Percentiles rank a stretch among this genome's conserved stretches.
Conservation (phyloP, 2,113 vertebrate genomes). For the Trinectes maculatus region DNA sequence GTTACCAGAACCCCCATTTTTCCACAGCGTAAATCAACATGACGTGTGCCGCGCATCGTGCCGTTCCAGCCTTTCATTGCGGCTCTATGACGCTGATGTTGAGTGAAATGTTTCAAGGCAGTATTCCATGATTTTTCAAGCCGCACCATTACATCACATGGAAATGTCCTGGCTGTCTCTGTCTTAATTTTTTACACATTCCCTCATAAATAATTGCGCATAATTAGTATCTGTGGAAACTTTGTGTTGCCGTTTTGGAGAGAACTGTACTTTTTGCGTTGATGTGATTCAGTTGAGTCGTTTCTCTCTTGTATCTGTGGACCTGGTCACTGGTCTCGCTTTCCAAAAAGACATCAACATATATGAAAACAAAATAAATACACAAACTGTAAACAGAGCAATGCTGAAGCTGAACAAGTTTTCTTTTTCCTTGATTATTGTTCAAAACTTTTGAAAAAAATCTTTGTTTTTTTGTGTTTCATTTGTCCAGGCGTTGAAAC, state of each 20-base stretch:
- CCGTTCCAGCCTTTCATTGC: conserved; percentile 10
- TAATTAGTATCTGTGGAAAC: conserved; percentile 25
- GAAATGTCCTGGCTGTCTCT: conserved; percentile 13
- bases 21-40: background rate
- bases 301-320: background rate
- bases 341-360: too few relatives aligned
- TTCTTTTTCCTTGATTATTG: background rate
- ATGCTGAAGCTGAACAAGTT: conserved; percentile 1
- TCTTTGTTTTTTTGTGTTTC: background rate
- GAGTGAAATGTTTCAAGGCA: conserved; percentile 6
- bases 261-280: background rate
- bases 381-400: background rate
- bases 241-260: background rate
- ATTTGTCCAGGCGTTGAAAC: conserved; percentile 7
- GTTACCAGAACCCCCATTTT: background rate
- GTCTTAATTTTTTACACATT: background rate
- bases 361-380: background rate
- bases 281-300: background rate
- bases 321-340: background rate
- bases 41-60: background rate
- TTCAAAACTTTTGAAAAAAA: conserved; percentile 16
- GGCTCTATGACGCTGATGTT: conserved; percentile 13
- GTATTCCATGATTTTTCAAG: conserved; percentile 5
- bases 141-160: conserved; percentile 38
- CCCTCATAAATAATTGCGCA: background rate